Conservation (phyloP, 2,888 invertebrate genomes). For the Synanthedon formicaeformis region DNA sequence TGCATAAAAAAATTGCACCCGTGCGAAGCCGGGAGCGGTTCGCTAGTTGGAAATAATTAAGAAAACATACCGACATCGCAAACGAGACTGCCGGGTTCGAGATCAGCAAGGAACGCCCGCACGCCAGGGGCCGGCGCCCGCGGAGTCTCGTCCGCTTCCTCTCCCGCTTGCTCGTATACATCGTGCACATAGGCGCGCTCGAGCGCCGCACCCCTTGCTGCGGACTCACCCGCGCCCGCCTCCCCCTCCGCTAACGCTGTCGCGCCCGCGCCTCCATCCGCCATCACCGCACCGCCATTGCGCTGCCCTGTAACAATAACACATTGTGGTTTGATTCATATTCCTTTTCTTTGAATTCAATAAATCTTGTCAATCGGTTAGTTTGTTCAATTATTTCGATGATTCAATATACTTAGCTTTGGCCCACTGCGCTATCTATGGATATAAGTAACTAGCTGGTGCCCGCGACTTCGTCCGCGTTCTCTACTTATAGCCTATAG, state of each 20-base stretch:
- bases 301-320: constrained; percentile 34
- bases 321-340: background rate
- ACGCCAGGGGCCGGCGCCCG: constrained; percentile 75
- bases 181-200: constrained; percentile 94
- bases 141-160: constrained; percentile 58
- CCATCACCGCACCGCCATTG: constrained; percentile 65
- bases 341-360: too few species aligned
- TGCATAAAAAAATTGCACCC: too few species aligned
- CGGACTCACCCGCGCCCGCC: constrained; percentile 70
- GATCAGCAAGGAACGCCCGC: constrained; percentile 84
- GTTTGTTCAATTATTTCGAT: too few species aligned
- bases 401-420: too few species aligned
- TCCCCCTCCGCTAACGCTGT: constrained; percentile 17
- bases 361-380: too few species aligned
- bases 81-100: constrained; percentile 92
- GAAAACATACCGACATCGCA: constrained; percentile 88
- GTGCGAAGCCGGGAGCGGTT: too few species aligned
- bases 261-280: constrained; percentile 47
- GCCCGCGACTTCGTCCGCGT: too few species aligned
- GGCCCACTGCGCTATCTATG: too few species aligned
- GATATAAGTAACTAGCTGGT: too few species aligned
- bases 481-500: too few species aligned
- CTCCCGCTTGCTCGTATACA: constrained; percentile 93
- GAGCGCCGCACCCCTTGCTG: constrained; percentile 81
- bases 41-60: too few species aligned